Conservation (phyloP, 2,888 invertebrate species). For the Caenorhabditis sulstoni region DNA sequence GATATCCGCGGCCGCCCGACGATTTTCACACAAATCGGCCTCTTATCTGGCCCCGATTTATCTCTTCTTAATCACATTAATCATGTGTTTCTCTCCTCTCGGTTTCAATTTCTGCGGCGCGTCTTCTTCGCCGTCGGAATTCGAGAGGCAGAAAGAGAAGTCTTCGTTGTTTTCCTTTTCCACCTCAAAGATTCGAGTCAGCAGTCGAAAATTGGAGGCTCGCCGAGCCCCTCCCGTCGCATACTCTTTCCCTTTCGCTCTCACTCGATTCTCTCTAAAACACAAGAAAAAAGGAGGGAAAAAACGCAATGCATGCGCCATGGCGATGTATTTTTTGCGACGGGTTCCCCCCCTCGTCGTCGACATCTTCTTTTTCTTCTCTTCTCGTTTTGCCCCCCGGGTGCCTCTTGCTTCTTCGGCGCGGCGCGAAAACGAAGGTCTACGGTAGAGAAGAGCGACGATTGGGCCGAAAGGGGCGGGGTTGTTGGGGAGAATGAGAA, state of each 20-base stretch:
- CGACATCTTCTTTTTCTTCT: slow-evolving; percentile 32
- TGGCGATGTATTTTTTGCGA: slow-evolving; percentile 45
- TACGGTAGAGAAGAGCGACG: slow-evolving; percentile 32
- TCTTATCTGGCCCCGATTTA: slow-evolving; percentile 56
- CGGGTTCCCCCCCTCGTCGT: slow-evolving; percentile 21
- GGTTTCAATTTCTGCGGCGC: slow-evolving; percentile 10
- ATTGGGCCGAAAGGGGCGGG: slow-evolving; percentile 41
- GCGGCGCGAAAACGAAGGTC: too few relatives aligned
- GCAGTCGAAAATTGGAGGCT: slow-evolving; percentile 22
- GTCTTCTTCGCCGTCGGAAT: neutral
- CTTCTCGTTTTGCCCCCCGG: slow-evolving; percentile 2
- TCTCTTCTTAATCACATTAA: slow-evolving; percentile 55
- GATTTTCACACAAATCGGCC: slow-evolving; percentile 54
- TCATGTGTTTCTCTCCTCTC: slow-evolving; percentile 49
- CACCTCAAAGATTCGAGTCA: slow-evolving; percentile 20
- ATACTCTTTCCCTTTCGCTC: neutral
- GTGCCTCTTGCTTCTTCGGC: too few relatives aligned
- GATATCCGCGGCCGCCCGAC: slow-evolving; percentile 36
- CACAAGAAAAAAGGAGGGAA: slow-evolving; percentile 27
- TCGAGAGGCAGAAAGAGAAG: too few relatives aligned
- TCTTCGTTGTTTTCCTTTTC: slow-evolving; percentile 5
- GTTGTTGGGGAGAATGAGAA: slow-evolving; percentile 4
- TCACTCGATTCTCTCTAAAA: slow-evolving; percentile 33
- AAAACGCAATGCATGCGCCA: slow-evolving; percentile 47
- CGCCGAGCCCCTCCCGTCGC: neutral